Evolutionary conservation across 2,888 invertebrate species (phyloP).

Genomic region (Eristalinus aeneus): DNA sequence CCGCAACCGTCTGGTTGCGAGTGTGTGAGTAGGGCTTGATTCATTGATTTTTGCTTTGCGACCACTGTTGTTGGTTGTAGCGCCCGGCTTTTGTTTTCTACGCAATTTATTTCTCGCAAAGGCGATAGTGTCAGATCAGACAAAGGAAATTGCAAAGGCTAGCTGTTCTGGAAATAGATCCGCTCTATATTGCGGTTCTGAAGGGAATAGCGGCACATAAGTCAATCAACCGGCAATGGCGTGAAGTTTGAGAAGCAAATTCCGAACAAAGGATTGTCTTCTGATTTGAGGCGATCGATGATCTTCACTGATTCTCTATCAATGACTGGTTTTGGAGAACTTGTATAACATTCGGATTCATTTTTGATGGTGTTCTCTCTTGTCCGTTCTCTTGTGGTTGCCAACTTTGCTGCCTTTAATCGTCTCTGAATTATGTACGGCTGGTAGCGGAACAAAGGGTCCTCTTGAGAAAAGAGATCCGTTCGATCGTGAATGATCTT

Average conservation of each 20-base stretch:
- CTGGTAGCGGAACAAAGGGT: too few species aligned
- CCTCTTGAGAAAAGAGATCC: too few species aligned
- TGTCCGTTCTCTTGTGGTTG: too few species aligned
- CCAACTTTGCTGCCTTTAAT: too few species aligned
- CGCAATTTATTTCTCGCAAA: not conserved
- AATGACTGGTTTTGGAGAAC: too few species aligned
- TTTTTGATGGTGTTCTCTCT: too few species aligned
- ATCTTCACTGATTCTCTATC: too few species aligned
- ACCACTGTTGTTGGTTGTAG: not conserved
- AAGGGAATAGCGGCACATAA: not conserved
- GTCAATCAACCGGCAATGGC: not conserved
- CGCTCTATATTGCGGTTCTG: not conserved
- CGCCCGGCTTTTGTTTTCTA: not conserved
- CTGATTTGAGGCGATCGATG: too few species aligned
- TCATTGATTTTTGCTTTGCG: conserved; percentile 1
- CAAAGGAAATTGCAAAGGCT: not conserved
- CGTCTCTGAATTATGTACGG: too few species aligned
- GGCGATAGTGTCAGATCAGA: not conserved
- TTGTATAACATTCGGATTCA: too few species aligned
- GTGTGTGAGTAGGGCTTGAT: not conserved
- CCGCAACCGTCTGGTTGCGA: not conserved
- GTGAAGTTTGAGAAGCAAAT: not conserved
- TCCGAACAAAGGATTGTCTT: not conserved
- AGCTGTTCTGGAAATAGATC: not conserved
- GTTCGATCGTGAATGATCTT: too few species aligned